phyloP scores from a whole-genome alignment of 2,888 invertebrate genomes.

The Synergus gifuensis region DNA sequence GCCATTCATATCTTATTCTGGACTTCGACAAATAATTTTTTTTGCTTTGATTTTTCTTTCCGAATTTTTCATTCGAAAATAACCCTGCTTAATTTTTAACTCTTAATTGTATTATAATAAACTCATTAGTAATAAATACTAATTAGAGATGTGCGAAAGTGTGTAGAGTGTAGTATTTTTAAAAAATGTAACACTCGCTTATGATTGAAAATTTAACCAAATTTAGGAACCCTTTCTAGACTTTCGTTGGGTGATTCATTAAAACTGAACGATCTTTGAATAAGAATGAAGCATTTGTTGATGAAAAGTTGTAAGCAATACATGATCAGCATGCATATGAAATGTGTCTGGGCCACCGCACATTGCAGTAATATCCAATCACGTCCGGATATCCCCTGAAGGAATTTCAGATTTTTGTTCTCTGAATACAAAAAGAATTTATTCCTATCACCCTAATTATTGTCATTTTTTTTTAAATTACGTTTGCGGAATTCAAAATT shows the following conservation, averaged over 20 bases:
- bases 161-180: neutral
- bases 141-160: neutral
- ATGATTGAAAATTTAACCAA: neutral
- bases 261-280: conserved; percentile 23
- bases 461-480: neutral
- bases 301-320: conserved; percentile 24
- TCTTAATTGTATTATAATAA: neutral
- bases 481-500: neutral
- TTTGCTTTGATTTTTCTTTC: neutral
- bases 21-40: neutral
- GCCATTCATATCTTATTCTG: conserved; percentile 12
- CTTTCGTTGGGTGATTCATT: neutral
- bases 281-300: conserved; percentile 12
- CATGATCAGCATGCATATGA: conserved; percentile 28
- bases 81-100: neutral
- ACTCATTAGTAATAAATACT: neutral
- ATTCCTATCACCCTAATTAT: neutral
- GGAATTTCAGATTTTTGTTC: neutral
- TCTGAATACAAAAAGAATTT: conserved; percentile 4
- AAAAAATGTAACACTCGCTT: neutral
- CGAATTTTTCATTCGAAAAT: neutral
- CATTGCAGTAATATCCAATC: conserved; percentile 9
- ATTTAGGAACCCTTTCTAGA: conserved; percentile 14
- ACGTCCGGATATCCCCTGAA: conserved; percentile 1
- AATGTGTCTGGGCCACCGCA: conserved; percentile 11